Evolutionary conservation across 1,140 invertebrate genomes (phyloP).

Genomic region (Danaus plexippus): DNA sequence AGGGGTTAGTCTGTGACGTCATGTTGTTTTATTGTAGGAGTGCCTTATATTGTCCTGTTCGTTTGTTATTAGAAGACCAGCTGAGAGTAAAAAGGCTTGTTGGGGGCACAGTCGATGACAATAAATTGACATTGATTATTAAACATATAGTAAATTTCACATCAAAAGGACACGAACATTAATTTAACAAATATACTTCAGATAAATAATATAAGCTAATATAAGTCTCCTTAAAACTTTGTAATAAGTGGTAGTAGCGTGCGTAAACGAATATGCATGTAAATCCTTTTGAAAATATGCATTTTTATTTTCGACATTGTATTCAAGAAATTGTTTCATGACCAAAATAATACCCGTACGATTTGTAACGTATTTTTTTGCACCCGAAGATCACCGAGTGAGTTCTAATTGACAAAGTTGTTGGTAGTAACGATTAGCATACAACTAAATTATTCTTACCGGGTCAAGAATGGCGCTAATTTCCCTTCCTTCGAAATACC

Average conservation of each 20-base stretch:
- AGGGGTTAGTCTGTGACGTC: constrained; percentile 5
- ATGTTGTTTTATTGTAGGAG: constrained; percentile 9
- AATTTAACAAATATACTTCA: neutral
- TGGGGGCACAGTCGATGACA: too few species aligned
- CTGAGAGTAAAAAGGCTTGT: too few species aligned
- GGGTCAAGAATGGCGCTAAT: constrained; percentile 77
- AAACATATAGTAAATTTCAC: constrained; percentile 1
- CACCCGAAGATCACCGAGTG: too few species aligned
- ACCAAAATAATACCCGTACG: constrained; percentile 1
- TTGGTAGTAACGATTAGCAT: constrained; percentile 1
- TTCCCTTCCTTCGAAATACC: constrained; percentile 86
- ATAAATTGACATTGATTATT: constrained; percentile 8
- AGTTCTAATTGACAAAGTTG: too few species aligned
- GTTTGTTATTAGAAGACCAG: constrained; percentile 4
- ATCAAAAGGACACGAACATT: neutral
- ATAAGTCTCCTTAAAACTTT: too few species aligned
- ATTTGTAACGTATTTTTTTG: too few species aligned
- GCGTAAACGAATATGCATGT: too few species aligned
- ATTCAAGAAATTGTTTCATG: neutral
- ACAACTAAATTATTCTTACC: constrained; percentile 35
- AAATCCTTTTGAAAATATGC: too few species aligned
- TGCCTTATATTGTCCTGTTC: constrained; percentile 7
- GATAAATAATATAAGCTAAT: neutral
- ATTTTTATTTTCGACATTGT: too few species aligned
- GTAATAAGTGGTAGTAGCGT: too few species aligned